Evolutionary conservation across 2,888 invertebrate genomes (phyloP).

Genomic region (Dicycla oo): DNA sequence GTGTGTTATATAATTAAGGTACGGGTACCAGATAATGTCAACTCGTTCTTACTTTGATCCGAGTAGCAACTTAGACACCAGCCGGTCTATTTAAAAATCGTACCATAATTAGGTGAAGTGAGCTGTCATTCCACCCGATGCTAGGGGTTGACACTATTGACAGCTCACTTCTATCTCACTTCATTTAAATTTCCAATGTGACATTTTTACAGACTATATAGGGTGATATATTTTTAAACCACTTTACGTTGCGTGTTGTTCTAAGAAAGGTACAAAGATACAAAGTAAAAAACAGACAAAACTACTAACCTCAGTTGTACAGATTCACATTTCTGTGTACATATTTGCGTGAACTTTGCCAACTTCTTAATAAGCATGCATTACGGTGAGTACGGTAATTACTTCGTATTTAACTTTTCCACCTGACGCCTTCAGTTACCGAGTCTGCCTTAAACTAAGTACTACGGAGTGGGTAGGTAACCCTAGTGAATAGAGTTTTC

Average conservation of each 20-base stretch:
- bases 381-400: slow-evolving; percentile 3
- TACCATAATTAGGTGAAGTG: no score
- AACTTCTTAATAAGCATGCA: slow-evolving; percentile 14
- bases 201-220: no score
- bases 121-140: no score
- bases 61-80: no score
- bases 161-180: no score
- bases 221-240: not conserved
- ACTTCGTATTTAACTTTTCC: slow-evolving; percentile 7
- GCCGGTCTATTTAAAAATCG: no score
- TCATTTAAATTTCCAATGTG: no score
- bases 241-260: not conserved
- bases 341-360: slow-evolving; percentile 6
- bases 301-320: no score
- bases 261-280: not conserved
- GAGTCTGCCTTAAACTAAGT: not conserved
- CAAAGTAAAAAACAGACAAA: not conserved
- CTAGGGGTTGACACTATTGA: no score
- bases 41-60: no score
- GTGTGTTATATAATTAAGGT: no score
- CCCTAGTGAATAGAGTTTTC: not conserved
- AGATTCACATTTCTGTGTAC: not conserved
- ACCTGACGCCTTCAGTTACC: not conserved
- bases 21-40: no score
- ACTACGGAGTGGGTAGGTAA: not conserved